Percentiles rank a stretch among this genome's conserved stretches.
These are phyloP conservation scores for Troides oblongomaculatus DNA, from an alignment of 2,888 invertebrate species.

Conservation along the genomic window DNA sequence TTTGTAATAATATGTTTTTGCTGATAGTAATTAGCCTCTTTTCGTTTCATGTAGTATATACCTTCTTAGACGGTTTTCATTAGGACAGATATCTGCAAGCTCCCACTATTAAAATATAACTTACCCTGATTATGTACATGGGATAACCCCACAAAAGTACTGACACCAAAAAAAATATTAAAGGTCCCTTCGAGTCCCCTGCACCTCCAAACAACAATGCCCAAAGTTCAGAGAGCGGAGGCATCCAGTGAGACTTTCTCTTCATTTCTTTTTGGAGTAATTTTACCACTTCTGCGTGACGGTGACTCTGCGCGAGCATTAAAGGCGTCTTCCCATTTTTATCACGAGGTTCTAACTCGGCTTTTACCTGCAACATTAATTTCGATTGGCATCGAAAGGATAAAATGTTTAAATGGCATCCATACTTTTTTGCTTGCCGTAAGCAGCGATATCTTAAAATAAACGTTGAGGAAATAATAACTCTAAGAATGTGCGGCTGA, in stretches of 20 bases:
- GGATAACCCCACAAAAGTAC: slow-evolving; percentile 95
- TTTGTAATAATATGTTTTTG: no score
- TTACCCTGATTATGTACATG: slow-evolving; percentile 92
- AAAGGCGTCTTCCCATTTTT: slow-evolving; percentile 96
- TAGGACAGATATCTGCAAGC: no score
- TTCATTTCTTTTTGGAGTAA: slow-evolving; percentile 90
- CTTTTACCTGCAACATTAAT: slow-evolving; percentile 82
- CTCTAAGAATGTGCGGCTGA: no score
- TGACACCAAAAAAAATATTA: slow-evolving; percentile 91
- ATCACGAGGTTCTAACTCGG: slow-evolving; percentile 91
- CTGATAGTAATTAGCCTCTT: no score
- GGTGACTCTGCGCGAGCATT: slow-evolving; percentile 92
- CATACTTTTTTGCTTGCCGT: no score
- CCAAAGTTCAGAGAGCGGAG: slow-evolving; percentile 93
- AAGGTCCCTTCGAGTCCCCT: slow-evolving; percentile 93
- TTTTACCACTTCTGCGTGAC: slow-evolving; percentile 91
- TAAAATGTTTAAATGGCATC: no score
- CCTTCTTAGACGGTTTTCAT: no score
- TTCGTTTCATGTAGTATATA: no score
- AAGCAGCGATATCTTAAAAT: no score
- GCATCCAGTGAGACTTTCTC: slow-evolving; percentile 91
- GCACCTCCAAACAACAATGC: slow-evolving; percentile 93
- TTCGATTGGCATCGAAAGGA: no score
- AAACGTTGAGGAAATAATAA: no score
- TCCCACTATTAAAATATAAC: slow-evolving; percentile 31